Evolutionary conservation across 2,113 vertebrate species (phyloP).

Genomic region (Apus apus): DNA sequence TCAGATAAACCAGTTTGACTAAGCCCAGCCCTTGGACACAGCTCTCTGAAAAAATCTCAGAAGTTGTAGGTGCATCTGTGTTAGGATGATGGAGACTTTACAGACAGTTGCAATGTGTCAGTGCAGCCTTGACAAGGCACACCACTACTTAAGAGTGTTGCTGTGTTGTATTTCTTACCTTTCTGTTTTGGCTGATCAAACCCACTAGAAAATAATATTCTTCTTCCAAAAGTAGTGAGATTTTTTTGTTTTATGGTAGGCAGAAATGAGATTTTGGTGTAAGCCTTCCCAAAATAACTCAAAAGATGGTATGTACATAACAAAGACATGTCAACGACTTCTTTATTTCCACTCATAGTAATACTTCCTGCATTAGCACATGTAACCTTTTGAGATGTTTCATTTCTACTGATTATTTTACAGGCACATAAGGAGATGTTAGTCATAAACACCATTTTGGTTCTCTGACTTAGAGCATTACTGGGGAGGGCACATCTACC

Average conservation of each 20-base stretch:
- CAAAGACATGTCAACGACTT: not conserved
- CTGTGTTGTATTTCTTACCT: not conserved
- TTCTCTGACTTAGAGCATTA: not conserved
- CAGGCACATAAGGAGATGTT: not conserved
- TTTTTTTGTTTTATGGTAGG: not conserved
- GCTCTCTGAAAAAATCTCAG: not conserved
- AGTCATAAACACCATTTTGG: not conserved
- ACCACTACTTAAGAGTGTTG: no score
- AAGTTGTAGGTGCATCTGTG: not conserved
- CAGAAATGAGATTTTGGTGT: not conserved
- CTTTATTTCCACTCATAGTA: not conserved
- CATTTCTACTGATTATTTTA: not conserved
- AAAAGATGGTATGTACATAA: not conserved
- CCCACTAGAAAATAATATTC: not conserved
- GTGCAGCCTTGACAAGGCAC: not conserved
- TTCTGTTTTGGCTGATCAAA: not conserved
- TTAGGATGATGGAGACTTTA: not conserved
- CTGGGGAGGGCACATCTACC: not conserved
- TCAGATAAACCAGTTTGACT: not conserved
- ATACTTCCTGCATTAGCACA: not conserved
- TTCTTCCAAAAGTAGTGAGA: not conserved
- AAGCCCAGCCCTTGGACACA: not conserved
- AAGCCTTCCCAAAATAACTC: not conserved
- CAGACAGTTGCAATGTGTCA: not conserved
- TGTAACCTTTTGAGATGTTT: not conserved